Evolutionary conservation across 2,797 vertebrate species (phyloP).

Genomic region (Smutsia gigantea): DNA sequence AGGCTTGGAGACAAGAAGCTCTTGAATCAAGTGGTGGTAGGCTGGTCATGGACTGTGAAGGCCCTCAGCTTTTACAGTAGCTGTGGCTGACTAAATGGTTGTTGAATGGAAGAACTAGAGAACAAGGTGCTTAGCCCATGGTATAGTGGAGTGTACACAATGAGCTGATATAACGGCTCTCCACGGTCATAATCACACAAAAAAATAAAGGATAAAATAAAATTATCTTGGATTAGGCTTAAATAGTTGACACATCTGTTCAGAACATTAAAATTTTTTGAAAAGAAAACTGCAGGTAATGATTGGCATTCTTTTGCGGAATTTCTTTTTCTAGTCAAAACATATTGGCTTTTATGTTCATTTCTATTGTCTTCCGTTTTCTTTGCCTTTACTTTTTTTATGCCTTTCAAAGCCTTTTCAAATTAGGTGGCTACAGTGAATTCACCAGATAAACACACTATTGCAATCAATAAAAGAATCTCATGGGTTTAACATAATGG

Average conservation of each 20-base stretch:
- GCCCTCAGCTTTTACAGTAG: not conserved
- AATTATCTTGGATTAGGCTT: not conserved
- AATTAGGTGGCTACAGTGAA: not conserved
- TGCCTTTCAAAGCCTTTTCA: not conserved
- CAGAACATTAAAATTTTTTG: not conserved
- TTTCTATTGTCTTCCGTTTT: not conserved
- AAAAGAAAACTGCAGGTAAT: not conserved
- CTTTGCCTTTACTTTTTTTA: not conserved
- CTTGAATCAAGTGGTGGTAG: not conserved
- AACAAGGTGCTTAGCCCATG: not conserved
- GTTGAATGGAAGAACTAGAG: not conserved
- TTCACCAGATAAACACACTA: not conserved
- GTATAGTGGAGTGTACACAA: not conserved
- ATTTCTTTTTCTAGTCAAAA: constrained; percentile 5
- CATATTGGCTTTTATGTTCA: not conserved
- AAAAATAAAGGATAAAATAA: not conserved
- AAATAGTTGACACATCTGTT: not conserved
- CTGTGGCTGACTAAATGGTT: not conserved
- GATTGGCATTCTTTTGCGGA: not conserved
- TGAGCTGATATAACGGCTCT: not conserved
- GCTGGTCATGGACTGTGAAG: not conserved
- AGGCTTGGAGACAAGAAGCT: not conserved
- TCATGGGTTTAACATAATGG: not conserved
- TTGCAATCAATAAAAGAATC: not conserved
- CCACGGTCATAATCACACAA: not conserved